Evolutionary conservation across 2,888 invertebrate species (phyloP).

Genomic region (Caenorhabditis afra): DNA sequence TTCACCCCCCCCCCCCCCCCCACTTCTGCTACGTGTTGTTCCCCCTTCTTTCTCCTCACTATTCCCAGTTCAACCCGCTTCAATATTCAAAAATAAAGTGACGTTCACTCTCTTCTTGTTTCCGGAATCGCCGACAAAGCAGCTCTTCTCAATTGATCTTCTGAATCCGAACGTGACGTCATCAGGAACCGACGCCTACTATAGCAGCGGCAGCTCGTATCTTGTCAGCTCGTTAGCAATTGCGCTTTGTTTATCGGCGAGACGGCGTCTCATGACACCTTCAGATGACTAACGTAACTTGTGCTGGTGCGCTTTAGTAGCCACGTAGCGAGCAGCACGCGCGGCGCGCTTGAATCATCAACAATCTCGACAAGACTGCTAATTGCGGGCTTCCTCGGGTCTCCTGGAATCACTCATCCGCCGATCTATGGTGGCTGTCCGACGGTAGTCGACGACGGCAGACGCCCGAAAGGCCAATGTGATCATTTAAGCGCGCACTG

Average conservation of each 20-base stretch:
- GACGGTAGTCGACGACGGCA: too few species aligned
- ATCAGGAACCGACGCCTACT: too few species aligned
- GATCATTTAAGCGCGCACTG: too few species aligned
- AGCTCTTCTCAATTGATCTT: background rate
- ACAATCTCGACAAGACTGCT: slow-evolving; percentile 23
- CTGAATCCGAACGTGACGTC: background rate
- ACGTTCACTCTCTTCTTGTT: background rate
- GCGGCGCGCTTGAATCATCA: slow-evolving; percentile 46
- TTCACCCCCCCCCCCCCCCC: slow-evolving; percentile 3
- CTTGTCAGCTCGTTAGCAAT: slow-evolving; percentile 6
- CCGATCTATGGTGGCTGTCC: too few species aligned
- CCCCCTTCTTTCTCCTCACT: background rate
- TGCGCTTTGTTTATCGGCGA: slow-evolving; percentile 24
- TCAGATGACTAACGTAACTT: slow-evolving; percentile 38
- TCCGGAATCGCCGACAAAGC: too few species aligned
- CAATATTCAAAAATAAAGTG: slow-evolving; percentile 9
- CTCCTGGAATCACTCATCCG: background rate
- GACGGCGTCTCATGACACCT: slow-evolving; percentile 22
- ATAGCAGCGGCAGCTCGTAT: background rate
- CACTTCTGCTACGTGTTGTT: slow-evolving; percentile 24
- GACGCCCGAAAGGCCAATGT: too few species aligned
- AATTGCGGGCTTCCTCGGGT: slow-evolving; percentile 38
- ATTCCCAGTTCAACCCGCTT: background rate
- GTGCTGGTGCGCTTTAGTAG: background rate
- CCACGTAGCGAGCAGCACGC: background rate